Percentiles rank a stretch among this genome's conserved stretches.
Conservation (phyloP, 2,113 vertebrate genomes). For the Gymnorhina tibicen region DNA sequence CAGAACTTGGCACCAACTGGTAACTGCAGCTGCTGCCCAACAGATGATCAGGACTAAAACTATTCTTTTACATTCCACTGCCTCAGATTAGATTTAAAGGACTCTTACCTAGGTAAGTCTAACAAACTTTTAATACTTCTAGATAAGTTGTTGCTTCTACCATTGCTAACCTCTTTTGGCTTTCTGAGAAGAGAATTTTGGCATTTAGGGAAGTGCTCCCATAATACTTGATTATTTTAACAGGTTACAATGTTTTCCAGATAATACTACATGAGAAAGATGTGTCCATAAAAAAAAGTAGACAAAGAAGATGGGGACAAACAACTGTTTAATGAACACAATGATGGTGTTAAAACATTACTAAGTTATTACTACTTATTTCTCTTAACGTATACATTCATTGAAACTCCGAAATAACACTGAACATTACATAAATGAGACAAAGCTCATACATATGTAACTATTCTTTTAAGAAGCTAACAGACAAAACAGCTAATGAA, state of each 20-base stretch:
- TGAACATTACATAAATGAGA: slow-evolving; percentile 37
- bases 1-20: not conserved
- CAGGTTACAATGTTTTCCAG: not conserved
- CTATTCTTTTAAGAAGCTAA: slow-evolving; percentile 22
- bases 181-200: not conserved
- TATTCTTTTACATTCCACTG: not conserved
- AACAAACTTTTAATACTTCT: not conserved
- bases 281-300: slow-evolving; percentile 42
- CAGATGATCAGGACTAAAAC: not conserved
- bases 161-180: not conserved
- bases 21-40: not conserved
- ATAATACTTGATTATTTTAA: not conserved
- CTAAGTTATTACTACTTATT: slow-evolving; percentile 8
- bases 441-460: slow-evolving; percentile 21
- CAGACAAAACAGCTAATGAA: slow-evolving; percentile 43
- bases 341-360: slow-evolving; percentile 48
- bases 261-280: not conserved
- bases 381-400: slow-evolving; percentile 36
- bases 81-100: not conserved
- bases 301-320: slow-evolving; percentile 56
- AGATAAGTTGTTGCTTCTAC: not conserved
- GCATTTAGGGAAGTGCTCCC: not conserved
- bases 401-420: slow-evolving; percentile 23
- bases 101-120: not conserved
- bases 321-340: slow-evolving; percentile 61